Conservation (phyloP, 2,113 vertebrate genomes). For the Gadus chalcogrammus region DNA sequence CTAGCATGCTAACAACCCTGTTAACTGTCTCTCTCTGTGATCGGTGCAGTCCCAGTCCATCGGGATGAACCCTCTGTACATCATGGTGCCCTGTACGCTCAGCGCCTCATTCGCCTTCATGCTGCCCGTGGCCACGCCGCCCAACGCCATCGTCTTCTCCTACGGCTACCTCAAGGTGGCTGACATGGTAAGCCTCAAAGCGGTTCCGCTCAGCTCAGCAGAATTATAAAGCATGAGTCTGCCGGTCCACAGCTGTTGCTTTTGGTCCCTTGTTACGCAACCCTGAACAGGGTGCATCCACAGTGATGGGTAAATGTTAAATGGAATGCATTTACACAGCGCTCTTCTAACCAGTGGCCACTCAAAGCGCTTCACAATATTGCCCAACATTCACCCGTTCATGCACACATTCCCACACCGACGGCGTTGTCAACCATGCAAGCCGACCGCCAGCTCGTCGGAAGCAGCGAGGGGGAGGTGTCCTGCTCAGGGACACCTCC, state of each 20-base stretch:
- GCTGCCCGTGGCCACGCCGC: slow-evolving; percentile 93
- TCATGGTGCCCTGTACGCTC: slow-evolving; percentile 93
- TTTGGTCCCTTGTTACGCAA: neutral
- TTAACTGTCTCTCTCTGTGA: slow-evolving; percentile 43
- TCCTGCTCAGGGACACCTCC: no score
- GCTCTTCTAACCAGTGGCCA: no score
- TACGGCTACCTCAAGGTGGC: slow-evolving; percentile 86
- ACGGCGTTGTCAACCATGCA: no score
- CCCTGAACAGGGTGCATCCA: neutral
- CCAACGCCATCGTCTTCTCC: slow-evolving; percentile 94
- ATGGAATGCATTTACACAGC: no score
- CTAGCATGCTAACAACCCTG: slow-evolving; percentile 26
- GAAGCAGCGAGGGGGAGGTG: no score
- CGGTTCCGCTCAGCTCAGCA: slow-evolving; percentile 10
- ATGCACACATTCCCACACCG: no score
- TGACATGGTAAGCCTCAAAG: slow-evolving; percentile 86
- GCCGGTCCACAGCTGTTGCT: neutral
- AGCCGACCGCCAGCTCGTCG: no score
- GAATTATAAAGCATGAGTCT: slow-evolving; percentile 31
- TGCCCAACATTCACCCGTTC: no score
- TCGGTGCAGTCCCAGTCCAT: slow-evolving; percentile 82
- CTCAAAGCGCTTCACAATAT: no score
- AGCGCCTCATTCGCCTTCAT: slow-evolving; percentile 96
- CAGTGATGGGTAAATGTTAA: no score
- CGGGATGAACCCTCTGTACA: slow-evolving; percentile 86